Percentiles rank a stretch among this genome's conserved stretches.
phyloP scores from a whole-genome alignment of 2,888 invertebrate species.

The Dusona sp. region DNA sequence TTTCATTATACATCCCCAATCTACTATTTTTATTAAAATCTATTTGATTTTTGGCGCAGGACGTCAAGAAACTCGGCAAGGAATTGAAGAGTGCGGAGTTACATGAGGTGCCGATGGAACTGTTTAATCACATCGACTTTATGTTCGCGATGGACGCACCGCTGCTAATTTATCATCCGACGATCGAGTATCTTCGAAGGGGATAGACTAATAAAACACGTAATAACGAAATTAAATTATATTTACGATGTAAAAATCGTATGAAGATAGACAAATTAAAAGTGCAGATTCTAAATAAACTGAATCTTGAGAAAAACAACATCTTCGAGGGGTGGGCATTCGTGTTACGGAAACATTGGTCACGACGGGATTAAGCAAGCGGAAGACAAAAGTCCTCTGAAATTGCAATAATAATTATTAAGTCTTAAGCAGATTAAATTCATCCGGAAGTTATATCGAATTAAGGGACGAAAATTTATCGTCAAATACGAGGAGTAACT shows the following conservation, averaged over 20 bases:
- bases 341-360: background rate
- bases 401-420: no score
- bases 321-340: background rate
- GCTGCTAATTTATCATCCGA: conserved; percentile 75
- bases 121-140: conserved; percentile 79
- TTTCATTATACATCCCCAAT: conserved; percentile 12
- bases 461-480: background rate
- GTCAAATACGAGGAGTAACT: conserved; percentile 21
- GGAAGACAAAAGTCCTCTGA: background rate
- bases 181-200: conserved; percentile 69
- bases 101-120: conserved; percentile 74
- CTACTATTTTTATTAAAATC: background rate
- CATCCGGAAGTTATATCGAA: background rate
- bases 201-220: conserved; percentile 6
- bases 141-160: conserved; percentile 75
- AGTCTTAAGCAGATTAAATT: background rate
- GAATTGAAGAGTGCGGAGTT: conserved; percentile 85
- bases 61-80: conserved; percentile 86
- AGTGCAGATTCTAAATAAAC: background rate
- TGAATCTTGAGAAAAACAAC: background rate
- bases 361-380: no score
- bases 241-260: conserved; percentile 4
- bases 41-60: conserved; percentile 82
- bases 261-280: background rate
- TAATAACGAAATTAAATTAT: background rate